These are phyloP conservation scores for Drosophila villosipedis DNA, from an alignment of 2,888 invertebrate species.

Conservation along the genomic window DNA sequence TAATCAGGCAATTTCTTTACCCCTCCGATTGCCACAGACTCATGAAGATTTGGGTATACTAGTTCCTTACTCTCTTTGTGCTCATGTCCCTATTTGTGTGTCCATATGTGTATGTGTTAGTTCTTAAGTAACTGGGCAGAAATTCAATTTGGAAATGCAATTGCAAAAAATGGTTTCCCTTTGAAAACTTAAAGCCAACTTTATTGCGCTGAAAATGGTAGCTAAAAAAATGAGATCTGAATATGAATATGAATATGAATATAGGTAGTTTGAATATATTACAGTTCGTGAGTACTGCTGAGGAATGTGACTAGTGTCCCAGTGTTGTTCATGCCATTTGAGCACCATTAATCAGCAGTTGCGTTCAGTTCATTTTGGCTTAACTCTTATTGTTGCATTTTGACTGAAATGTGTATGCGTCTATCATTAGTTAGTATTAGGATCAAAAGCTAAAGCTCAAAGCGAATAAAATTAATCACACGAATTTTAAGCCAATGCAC, in stretches of 20 bases:
- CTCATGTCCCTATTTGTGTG: not conserved
- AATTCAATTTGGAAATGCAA: too few relatives aligned
- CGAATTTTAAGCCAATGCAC: conserved; percentile 36
- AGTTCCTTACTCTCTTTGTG: not conserved
- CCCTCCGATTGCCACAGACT: conserved; percentile 16
- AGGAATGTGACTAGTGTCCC: not conserved
- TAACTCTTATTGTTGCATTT: not conserved
- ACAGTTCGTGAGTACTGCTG: too few relatives aligned
- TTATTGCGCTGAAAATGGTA: not conserved
- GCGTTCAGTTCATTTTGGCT: not conserved
- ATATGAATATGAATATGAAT: not conserved
- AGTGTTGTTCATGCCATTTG: not conserved
- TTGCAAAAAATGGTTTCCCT: not conserved
- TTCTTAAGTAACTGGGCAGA: not conserved
- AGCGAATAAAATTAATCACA: conserved; percentile 50
- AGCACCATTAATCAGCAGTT: conserved; percentile 1
- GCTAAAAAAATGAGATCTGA: not conserved
- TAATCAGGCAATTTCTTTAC: conserved; percentile 6
- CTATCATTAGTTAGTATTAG: conserved; percentile 26
- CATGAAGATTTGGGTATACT: conserved; percentile 44
- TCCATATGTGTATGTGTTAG: not conserved
- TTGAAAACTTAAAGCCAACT: not conserved
- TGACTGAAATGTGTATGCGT: not conserved
- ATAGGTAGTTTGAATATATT: too few relatives aligned
- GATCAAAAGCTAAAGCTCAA: conserved; percentile 19